Evolutionary conservation across 1,140 invertebrate genomes (phyloP), one percentile per base, ranked within the genome.

Genomic region (Lasioglossum baleicum): DNA sequence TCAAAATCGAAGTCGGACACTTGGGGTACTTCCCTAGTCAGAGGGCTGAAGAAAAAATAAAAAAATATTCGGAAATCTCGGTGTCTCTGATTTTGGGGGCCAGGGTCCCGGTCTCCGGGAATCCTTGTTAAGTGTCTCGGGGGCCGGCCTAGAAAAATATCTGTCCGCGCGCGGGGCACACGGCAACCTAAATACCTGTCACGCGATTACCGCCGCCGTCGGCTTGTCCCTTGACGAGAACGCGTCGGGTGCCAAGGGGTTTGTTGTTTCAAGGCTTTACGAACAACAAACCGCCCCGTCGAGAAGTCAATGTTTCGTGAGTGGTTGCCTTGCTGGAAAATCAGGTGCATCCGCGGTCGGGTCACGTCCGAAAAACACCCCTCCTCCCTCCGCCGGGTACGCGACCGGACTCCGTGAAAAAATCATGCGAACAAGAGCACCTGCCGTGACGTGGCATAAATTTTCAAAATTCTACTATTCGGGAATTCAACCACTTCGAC

Each of bases 231-330:
- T 6, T 17, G 51, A 20, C 15, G 20, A 58, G 56, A n/a, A n/a
- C 17, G n/a, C 56, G n/a, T n/a, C 5, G 35, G 56, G 56, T 58
- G 56, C 56, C 56, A 58, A 58, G 56, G 56, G 56, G 56, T 58
- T 58, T 58, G 56, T 58, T 58, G 56, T 58, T 58, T 58, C 56
- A 58, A 58, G 56, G 56, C 56, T 58, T 58, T 58, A 58, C 20
- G 56, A 58, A 58, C 56, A 58, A 58, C 56, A 58, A 58, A n/a
- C 56, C 20, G 56, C 56, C 7, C n/a, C n/a, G 56, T 22, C 56
- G 56, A 58, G 56, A 58, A 58, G 56, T 58, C 53, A 58, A 58
- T 58, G 53, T 58, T 58, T 58, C 53, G 53, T 58, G 53, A 58
- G 53, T 58, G 53, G 53, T 20, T 17, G 7, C 20, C 56, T 26